These are phyloP conservation scores for Helobdella robusta DNA, from an alignment of 2,888 invertebrate species.

Conservation along the genomic window DNA sequence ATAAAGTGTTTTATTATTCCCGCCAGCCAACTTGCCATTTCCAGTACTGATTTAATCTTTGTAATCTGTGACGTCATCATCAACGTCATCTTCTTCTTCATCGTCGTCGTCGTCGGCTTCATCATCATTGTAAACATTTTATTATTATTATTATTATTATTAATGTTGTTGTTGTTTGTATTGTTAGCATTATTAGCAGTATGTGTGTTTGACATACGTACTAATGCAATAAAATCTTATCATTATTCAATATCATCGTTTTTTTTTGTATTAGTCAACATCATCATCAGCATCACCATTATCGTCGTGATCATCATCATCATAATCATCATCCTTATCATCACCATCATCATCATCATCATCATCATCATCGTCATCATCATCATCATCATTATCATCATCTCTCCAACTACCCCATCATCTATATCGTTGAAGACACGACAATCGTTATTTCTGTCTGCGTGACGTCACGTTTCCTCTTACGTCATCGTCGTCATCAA, in stretches of 20 bases:
- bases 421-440: no score
- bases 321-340: slow-evolving; percentile 54
- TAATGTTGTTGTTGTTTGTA: neutral
- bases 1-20: neutral
- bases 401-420: no score
- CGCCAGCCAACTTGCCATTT: no score
- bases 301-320: slow-evolving; percentile 90
- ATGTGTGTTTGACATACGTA: no score
- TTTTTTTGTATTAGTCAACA: slow-evolving; percentile 2
- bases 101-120: neutral
- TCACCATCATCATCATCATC: slow-evolving; percentile 25
- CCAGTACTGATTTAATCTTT: no score
- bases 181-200: no score
- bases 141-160: neutral
- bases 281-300: slow-evolving; percentile 52
- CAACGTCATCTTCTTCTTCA: neutral
- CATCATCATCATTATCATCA: slow-evolving; percentile 26
- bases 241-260: neutral
- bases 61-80: no score
- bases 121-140: neutral
- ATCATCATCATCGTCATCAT: slow-evolving; percentile 22
- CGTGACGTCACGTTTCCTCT: no score
- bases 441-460: no score
- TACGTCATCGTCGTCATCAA: no score
- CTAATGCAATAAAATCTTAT: no score